phyloP scores from a whole-genome alignment of 2,888 invertebrate genomes.

The Microctonus aethiopoides region DNA sequence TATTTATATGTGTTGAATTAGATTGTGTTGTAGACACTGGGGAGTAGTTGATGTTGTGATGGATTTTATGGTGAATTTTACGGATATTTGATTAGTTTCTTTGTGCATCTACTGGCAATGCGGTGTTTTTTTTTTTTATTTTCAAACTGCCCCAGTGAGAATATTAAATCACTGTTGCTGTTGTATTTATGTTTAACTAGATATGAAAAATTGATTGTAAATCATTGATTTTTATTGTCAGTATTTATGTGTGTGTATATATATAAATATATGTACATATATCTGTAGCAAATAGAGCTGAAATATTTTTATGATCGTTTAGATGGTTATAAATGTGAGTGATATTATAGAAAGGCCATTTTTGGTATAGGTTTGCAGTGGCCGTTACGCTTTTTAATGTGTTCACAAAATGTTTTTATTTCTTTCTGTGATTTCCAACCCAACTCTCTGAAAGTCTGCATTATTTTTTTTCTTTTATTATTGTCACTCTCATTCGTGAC shows the following conservation, averaged over 20 bases:
- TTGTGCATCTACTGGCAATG: background rate
- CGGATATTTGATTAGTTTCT: background rate
- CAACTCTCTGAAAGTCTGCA: no score
- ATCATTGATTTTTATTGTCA: background rate
- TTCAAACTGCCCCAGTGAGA: no score
- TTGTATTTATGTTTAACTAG: background rate
- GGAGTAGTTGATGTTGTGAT: constrained; percentile 8
- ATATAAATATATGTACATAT: no score
- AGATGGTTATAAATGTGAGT: background rate
- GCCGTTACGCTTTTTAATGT: background rate
- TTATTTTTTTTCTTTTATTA: no score
- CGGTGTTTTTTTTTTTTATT: no score
- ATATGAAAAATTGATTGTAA: background rate
- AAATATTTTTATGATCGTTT: background rate
- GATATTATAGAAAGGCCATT: background rate
- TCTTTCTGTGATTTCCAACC: constrained; percentile 7
- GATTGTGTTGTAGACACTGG: no score
- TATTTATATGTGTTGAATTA: background rate
- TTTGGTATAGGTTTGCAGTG: background rate
- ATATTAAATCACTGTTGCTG: no score
- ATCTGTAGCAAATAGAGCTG: no score
- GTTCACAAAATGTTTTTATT: constrained; percentile 21
- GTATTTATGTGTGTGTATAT: background rate
- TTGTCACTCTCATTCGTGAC: background rate
- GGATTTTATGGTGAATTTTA: background rate